Evolutionary conservation across 64 coral and sea anemone genomes (phyloP), one percentile per base, ranked within the genome.

Genomic region (Acropora yongei): DNA sequence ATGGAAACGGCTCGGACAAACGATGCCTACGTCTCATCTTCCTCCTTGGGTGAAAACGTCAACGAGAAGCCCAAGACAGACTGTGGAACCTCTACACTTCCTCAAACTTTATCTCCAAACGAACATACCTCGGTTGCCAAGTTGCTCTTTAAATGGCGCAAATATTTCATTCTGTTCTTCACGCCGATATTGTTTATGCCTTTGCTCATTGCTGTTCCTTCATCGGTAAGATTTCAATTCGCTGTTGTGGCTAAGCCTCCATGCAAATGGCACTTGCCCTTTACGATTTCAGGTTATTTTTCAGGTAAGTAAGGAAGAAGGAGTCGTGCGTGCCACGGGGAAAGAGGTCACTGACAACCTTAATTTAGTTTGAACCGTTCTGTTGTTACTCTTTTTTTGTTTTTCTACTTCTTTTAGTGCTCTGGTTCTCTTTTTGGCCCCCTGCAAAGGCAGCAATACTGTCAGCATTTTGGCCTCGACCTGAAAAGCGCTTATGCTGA

Each of bases 161-260:
- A 92, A 11, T 96, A 93, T 47, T 74, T 96, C 5, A 90, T 96
- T 80, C 53, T 96, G 1, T 2, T 90, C 12, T 68, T 93, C 0
- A 72, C 87, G 12, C 95, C 95, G 42, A 47, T 96, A 41, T 17
- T 93, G 49, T 66, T 96, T 5, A 47, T 89, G 6, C 91, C 95
- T 40, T 48, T 96, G 19, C 95, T 91, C 4, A 51, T 96, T 67
- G 91, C 91, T 19, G 45, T 96, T 81, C 79, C 91, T 75, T 83
- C 77, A 68, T 20, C 87, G 91, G 95, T 96, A 83, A 78, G 95
- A 17, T 68, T 41, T 4, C 2, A 3, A 6, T 2, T 87, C 12
- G 45, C n/a, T 30, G 43, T 5, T 72, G 41, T 76, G 74, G 8
- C 46, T 74, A 41, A 55, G 51, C 51, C 51, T 30, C 30, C 30